phyloP scores from a whole-genome alignment of 2,888 invertebrate species.

The Theretra japonica region DNA sequence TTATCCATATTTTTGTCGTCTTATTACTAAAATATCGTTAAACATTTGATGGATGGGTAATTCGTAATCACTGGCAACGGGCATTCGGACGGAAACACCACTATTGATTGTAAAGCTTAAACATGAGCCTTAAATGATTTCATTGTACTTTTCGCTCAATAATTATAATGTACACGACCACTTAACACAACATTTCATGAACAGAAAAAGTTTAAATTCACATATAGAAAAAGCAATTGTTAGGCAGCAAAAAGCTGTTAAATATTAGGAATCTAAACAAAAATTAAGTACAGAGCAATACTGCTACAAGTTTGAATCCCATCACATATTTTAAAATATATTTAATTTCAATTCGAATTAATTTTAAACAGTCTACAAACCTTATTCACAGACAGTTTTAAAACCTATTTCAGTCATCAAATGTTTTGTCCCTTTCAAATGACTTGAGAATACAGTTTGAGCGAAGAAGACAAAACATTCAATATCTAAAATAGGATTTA shows the following conservation, averaged over 20 bases:
- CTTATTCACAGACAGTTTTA: too few species aligned
- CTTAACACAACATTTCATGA: neutral
- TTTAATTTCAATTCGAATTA: neutral
- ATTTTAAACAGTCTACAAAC: neutral
- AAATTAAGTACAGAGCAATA: slow-evolving; percentile 22
- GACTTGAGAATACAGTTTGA: too few species aligned
- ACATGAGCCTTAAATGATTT: slow-evolving; percentile 45
- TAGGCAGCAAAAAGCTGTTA: neutral
- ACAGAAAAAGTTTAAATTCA: neutral
- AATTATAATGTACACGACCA: slow-evolving; percentile 28
- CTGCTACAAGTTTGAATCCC: neutral
- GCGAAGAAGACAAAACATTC: too few species aligned
- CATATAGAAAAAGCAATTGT: neutral
- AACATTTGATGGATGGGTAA: neutral
- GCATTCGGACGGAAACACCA: slow-evolving; percentile 17
- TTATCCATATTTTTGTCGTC: neutral
- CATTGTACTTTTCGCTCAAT: slow-evolving; percentile 64
- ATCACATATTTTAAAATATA: neutral
- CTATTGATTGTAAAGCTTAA: slow-evolving; percentile 7
- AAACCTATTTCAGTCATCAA: too few species aligned
- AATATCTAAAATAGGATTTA: too few species aligned
- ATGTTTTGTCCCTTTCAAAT: too few species aligned
- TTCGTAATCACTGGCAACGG: slow-evolving; percentile 17
- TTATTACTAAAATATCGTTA: neutral
- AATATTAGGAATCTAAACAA: neutral